A percentile compares a stretch with the other conserved stretches of the same genome.
phyloP scores from a whole-genome alignment of 2,888 invertebrate genomes.

The Xestia sexstrigata region DNA sequence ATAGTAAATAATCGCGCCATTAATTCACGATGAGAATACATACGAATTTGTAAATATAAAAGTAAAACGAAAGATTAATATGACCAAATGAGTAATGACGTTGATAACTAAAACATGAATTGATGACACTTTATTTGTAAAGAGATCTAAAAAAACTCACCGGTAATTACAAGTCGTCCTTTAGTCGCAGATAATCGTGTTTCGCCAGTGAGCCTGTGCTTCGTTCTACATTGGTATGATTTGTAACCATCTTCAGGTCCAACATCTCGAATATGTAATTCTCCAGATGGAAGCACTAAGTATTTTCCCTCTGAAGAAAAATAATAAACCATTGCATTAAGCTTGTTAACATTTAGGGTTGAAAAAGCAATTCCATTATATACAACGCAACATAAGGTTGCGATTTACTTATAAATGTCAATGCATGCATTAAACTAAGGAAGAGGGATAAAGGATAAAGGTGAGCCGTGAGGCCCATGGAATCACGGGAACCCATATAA shows the following conservation, averaged over 20 bases:
- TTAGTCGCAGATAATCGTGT: conserved; percentile 98
- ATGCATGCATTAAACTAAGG: conserved; percentile 89
- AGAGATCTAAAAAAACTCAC: conserved; percentile 90
- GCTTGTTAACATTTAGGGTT: conserved; percentile 15
- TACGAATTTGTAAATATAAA: not conserved
- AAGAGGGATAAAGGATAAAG: conserved; percentile 89
- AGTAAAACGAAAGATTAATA: not conserved
- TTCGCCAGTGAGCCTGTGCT: conserved; percentile 97
- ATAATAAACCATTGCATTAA: conserved; percentile 51
- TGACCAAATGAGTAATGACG: not conserved
- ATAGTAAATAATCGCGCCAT: conserved; percentile 62
- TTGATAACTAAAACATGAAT: conserved; percentile 57
- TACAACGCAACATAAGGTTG: conserved; percentile 82
- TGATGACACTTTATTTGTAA: conserved; percentile 61
- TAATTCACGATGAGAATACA: conserved; percentile 64
- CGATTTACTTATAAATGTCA: conserved; percentile 87
- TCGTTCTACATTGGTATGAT: conserved; percentile 98
- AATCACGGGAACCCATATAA: conserved; percentile 79
- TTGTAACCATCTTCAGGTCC: conserved; percentile 98
- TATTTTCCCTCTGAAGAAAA: conserved; percentile 96
- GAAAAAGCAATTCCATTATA: conserved; percentile 54
- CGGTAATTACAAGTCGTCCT: conserved; percentile 98
- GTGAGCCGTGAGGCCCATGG: conserved; percentile 92
- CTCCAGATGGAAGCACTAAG: conserved; percentile 98
- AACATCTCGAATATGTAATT: conserved; percentile 98